phyloP scores from a whole-genome alignment of 2,888 invertebrate genomes.

The Ptychoptera contaminata region DNA sequence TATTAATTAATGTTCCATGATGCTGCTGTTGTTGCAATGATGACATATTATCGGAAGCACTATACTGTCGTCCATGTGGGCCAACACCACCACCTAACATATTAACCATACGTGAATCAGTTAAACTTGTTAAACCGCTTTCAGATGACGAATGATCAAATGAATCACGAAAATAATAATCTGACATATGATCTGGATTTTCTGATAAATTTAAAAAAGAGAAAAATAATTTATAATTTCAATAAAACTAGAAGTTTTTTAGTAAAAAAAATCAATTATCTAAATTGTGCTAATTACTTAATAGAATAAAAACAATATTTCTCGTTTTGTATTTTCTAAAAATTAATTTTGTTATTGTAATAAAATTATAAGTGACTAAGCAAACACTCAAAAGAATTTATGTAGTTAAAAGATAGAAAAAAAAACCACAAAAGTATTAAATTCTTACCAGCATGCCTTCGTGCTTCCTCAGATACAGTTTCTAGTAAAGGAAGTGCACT shows the following conservation, averaged over 20 bases:
- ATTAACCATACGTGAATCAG: conserved; percentile 12
- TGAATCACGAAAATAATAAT: conserved; percentile 60
- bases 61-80: conserved; percentile 13
- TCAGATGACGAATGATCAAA: conserved; percentile 68
- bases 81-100: conserved; percentile 5
- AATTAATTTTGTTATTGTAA: neutral
- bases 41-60: conserved; percentile 3
- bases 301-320: neutral
- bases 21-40: conserved; percentile 6
- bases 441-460: conserved; percentile 13
- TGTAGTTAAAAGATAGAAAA: no score
- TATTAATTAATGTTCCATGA: conserved; percentile 6
- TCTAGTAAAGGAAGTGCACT: conserved; percentile 42
- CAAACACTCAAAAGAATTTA: no score
- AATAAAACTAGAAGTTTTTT: neutral
- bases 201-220: conserved; percentile 25
- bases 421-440: no score
- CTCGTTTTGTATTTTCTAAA: no score
- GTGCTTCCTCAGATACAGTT: conserved; percentile 49
- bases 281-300: neutral
- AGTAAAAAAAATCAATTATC: neutral
- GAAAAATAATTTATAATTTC: conserved; percentile 3
- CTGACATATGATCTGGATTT: conserved; percentile 33
- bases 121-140: conserved; percentile 39
- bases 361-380: no score